Conservation (phyloP, 53 echinoderm and acorn worm genomes). For the Actinopyga echinites region DNA sequence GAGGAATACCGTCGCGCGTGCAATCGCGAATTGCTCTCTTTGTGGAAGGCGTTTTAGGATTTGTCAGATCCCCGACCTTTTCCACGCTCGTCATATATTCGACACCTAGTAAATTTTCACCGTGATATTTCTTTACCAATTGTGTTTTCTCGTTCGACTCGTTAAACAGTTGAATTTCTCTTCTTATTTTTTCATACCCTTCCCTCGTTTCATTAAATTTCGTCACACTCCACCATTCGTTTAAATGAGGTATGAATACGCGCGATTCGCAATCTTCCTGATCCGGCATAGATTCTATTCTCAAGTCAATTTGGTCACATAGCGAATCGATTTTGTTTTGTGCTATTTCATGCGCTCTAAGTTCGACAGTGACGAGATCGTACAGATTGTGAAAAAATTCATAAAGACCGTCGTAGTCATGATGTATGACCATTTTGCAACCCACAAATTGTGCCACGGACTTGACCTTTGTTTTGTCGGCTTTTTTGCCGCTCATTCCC, state of each 20-base stretch:
- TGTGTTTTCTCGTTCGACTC: not conserved
- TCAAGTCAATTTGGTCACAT: not conserved
- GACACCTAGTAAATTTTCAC: not conserved
- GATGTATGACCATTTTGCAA: not conserved
- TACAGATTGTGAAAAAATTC: not conserved
- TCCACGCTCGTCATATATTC: not conserved
- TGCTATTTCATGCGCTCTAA: not conserved
- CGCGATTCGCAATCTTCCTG: no score
- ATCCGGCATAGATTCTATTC: not conserved
- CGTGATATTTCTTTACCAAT: not conserved
- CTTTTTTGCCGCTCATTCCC: not conserved
- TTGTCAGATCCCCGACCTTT: not conserved
- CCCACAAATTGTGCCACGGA: not conserved
- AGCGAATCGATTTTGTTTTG: not conserved
- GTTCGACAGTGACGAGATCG: not conserved
- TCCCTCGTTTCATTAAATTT: not conserved
- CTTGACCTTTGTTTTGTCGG: not conserved
- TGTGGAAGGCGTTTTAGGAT: not conserved
- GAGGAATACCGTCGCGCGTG: not conserved
- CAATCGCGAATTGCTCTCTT: not conserved
- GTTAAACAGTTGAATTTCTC: not conserved
- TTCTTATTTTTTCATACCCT: not conserved
- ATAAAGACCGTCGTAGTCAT: not conserved
- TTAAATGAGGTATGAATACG: not conserved
- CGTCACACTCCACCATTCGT: no score